phyloP scores from a whole-genome alignment of 2,888 invertebrate genomes.

The Drosophila meridiana region DNA sequence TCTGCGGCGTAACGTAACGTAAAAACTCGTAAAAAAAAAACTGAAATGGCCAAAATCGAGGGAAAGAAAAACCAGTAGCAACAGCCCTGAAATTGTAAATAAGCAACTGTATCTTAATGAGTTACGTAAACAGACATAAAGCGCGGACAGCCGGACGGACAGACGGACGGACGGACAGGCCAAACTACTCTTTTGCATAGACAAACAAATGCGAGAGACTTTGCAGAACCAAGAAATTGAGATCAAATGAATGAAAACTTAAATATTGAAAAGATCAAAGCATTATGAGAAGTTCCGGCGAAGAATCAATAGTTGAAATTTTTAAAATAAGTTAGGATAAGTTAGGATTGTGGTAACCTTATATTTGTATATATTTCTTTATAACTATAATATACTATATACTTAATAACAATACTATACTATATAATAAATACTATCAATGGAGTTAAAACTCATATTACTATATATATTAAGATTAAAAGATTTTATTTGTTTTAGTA shows the following conservation, averaged over 20 bases:
- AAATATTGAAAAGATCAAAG: not conserved
- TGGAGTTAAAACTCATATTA: too few relatives aligned
- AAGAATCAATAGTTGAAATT: not conserved
- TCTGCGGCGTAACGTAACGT: conserved; percentile 9
- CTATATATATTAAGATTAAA: too few relatives aligned
- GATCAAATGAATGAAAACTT: not conserved
- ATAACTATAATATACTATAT: too few relatives aligned
- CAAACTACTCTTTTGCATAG: conserved; percentile 32
- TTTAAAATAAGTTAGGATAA: not conserved
- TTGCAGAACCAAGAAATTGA: not conserved
- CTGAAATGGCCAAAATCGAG: conserved; percentile 52
- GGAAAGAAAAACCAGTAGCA: conserved; percentile 62
- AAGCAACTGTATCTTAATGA: conserved; percentile 53
- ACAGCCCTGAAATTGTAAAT: conserved; percentile 54
- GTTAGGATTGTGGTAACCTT: too few relatives aligned
- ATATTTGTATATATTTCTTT: too few relatives aligned
- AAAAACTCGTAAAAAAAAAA: conserved; percentile 2
- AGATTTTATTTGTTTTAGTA: too few relatives aligned
- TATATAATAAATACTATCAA: too few relatives aligned
- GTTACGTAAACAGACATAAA: conserved; percentile 39
- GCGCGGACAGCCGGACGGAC: not conserved
- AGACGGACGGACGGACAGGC: not conserved
- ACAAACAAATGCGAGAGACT: conserved; percentile 11
- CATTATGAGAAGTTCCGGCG: not conserved
- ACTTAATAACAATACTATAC: too few relatives aligned